phyloP scores from a whole-genome alignment of 1,140 invertebrate species.

The Atopsyche davidsoni region DNA sequence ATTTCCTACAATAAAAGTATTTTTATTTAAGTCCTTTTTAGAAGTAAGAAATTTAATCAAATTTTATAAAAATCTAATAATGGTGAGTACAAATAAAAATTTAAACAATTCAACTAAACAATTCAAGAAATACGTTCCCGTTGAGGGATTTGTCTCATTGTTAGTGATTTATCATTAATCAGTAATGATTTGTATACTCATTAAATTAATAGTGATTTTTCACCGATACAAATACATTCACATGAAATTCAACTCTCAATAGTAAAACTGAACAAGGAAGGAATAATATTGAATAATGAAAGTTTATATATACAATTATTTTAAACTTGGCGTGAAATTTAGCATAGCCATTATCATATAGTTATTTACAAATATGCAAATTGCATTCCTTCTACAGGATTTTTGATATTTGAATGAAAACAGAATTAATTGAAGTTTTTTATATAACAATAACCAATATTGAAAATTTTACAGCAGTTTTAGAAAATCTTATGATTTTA shows the following conservation, averaged over 20 bases:
- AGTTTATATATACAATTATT: constrained; percentile 20
- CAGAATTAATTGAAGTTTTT: background rate
- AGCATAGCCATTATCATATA: constrained; percentile 23
- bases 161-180: constrained; percentile 1
- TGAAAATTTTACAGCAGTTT: constrained; percentile 15
- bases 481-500: constrained; percentile 17
- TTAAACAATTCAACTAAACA: constrained; percentile 4
- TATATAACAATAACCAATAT: background rate
- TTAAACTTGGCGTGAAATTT: constrained; percentile 22
- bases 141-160: background rate
- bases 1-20: no score
- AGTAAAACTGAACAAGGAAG: no score
- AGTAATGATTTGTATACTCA: background rate
- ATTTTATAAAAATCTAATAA: background rate
- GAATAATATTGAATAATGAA: no score
- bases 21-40: no score
- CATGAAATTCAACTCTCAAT: no score
- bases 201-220: constrained; percentile 18
- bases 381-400: background rate
- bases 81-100: constrained; percentile 4
- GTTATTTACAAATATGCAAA: constrained; percentile 9
- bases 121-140: constrained; percentile 12
- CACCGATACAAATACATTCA: constrained; percentile 19
- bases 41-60: no score
- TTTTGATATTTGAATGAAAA: background rate